Conservation (phyloP, 2,113 vertebrate species). For the Malurus elegans region DNA sequence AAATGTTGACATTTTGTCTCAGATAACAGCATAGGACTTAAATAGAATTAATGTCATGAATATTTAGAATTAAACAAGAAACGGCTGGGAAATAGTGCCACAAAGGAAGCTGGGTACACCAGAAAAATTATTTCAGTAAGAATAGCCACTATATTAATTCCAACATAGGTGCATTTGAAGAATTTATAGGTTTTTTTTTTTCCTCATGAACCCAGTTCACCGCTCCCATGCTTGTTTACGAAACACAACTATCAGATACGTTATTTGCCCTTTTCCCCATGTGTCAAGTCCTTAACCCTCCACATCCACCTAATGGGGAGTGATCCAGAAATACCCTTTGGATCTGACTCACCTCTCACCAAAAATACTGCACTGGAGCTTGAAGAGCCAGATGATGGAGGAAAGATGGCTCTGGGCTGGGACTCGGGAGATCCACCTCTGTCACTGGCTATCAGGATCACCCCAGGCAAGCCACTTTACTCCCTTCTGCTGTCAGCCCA, state of each 20-base stretch:
- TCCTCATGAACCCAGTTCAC: neutral
- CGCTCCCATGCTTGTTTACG: neutral
- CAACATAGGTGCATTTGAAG: neutral
- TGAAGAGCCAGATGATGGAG: neutral
- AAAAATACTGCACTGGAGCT: neutral
- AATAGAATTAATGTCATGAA: neutral
- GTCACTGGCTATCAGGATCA: neutral
- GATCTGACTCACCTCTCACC: neutral
- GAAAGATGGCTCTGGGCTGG: neutral
- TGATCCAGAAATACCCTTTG: neutral
- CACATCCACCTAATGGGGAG: neutral
- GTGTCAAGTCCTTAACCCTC: neutral
- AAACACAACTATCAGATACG: neutral
- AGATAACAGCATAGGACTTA: neutral
- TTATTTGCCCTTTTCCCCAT: neutral
- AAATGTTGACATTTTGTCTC: slow-evolving; percentile 27
- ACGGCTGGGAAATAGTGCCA: neutral
- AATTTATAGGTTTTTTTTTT: neutral
- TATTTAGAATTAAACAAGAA: slow-evolving; percentile 25
- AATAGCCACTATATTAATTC: neutral
- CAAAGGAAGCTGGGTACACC: neutral
- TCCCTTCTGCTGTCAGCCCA: neutral
- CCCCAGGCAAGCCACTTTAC: neutral
- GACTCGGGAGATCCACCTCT: neutral
- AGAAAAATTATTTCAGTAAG: neutral